Percentiles rank a stretch among this genome's conserved stretches.
phyloP scores from a whole-genome alignment of 2,888 invertebrate genomes.

The Apamea monoglypha region DNA sequence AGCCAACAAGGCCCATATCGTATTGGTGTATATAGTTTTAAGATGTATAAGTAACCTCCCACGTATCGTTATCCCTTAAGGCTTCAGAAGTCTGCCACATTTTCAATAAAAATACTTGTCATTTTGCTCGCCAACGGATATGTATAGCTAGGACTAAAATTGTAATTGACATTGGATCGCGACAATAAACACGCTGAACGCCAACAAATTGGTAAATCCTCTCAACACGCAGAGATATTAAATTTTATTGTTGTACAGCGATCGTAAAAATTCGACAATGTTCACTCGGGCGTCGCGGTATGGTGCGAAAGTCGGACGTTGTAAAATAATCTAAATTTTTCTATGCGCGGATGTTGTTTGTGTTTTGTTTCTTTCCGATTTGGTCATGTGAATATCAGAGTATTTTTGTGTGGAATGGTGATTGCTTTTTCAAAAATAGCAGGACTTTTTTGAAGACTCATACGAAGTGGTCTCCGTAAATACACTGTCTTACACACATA shows the following conservation, averaged over 20 bases:
- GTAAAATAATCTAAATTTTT: constrained; percentile 54
- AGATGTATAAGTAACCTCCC: constrained; percentile 25
- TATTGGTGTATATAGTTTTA: constrained; percentile 17
- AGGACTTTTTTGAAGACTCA: background rate
- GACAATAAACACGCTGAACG: constrained; percentile 71
- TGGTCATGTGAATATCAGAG: background rate
- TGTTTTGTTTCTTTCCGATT: constrained; percentile 43
- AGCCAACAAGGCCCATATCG: constrained; percentile 8
- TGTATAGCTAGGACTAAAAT: constrained; percentile 26
- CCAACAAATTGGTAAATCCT: constrained; percentile 73
- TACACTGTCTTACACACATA: background rate
- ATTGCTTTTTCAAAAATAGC: constrained; percentile 16
- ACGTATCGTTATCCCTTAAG: constrained; percentile 4
- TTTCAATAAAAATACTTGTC: constrained; percentile 36
- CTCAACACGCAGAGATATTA: constrained; percentile 71
- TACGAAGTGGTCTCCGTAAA: background rate
- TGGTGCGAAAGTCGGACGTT: constrained; percentile 51
- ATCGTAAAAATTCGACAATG: constrained; percentile 75
- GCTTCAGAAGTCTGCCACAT: background rate
- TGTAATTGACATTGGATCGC: constrained; percentile 68
- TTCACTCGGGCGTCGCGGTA: constrained; percentile 58
- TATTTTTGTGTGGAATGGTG: constrained; percentile 5
- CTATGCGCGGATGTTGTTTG: constrained; percentile 41
- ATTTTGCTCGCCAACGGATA: constrained; percentile 13
- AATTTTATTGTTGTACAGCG: constrained; percentile 75